Evolutionary conservation across 2,797 vertebrate species (phyloP), one percentile per base, ranked within the genome.

Genomic region (Lithobates sylvaticus): DNA sequence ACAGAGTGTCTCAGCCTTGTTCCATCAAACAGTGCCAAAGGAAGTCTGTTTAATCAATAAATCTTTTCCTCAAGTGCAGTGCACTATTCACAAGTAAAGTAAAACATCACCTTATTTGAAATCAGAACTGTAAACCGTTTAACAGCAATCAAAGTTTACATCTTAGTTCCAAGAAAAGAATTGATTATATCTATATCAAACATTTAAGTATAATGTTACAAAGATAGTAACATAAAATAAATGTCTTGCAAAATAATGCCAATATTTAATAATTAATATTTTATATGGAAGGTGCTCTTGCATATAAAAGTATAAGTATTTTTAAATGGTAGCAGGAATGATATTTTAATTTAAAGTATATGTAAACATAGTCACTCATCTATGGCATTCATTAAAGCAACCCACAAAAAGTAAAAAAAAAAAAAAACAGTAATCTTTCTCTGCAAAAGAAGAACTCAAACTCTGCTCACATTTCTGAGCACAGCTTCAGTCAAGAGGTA

Each of bases 11-110:
- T 92, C 93, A 88, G 90, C 90, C 91, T 92, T 91, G 90, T 94
- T 93, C 92, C 91, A 88, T 93, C 92, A 94, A 94, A 94, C 93
- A 91, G 93, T 91, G 92, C 93, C 90, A 91, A 93, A 91, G 90
- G 92, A 92, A 93, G 93, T 90, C 89, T 89, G 92, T 93, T 93
- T 94, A 92, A 94, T 94, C 84, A 81, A 86, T 86, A 86, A 76
- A 86, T 93, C 92, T 95, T 93, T 89, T 89, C 91, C 90, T 23
- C 89, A 90, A 86, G 91, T 88, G 88, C 89, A 84, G 88, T 64
- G 90, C 90, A 84, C 68, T 1, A 69, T 47, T 54, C 47, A 89
- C 84, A 73, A 88, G 69, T 82, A 82, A 76, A 71, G 10, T 82
- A 82, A 81, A 72, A 71, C 44, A 58, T 81, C 47, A 27, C 3